A percentile compares a stretch with the other conserved stretches of the same genome.
phyloP scores from a whole-genome alignment of 2,888 invertebrate genomes.

The Cephus sareptanus region DNA sequence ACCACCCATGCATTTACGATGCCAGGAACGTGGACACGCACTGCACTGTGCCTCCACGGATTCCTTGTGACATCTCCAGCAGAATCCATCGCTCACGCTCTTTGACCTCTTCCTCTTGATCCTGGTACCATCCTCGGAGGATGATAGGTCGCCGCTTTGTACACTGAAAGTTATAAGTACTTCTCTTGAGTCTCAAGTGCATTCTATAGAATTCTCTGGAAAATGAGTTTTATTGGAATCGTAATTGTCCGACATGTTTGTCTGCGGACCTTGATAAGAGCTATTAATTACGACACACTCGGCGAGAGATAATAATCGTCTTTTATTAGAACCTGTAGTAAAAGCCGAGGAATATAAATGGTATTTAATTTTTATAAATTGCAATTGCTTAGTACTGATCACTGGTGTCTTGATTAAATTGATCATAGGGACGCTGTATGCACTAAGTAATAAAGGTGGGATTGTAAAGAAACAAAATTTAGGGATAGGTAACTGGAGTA shows the following conservation, averaged over 20 bases:
- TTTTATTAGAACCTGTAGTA: background rate
- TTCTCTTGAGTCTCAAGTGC: background rate
- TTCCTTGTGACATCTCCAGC: constrained; percentile 91
- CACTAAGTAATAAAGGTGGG: background rate
- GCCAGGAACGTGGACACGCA: constrained; percentile 87
- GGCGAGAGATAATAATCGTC: background rate
- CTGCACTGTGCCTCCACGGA: constrained; percentile 76
- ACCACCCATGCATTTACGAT: constrained; percentile 78
- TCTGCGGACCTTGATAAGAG: background rate
- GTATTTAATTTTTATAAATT: background rate
- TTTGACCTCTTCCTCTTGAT: constrained; percentile 47
- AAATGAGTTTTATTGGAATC: constrained; percentile 4
- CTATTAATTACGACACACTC: background rate
- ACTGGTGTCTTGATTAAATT: background rate
- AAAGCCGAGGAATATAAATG: background rate
- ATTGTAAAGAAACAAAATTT: background rate
- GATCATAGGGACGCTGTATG: background rate
- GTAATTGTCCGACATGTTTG: background rate
- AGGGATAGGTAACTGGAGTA: too few relatives aligned
- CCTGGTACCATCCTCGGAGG: constrained; percentile 33
- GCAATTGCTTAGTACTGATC: background rate
- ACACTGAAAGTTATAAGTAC: constrained; percentile 7
- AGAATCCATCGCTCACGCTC: constrained; percentile 70
- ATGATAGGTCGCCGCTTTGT: constrained; percentile 22
- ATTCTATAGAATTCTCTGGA: background rate